Conservation (phyloP, 2,888 invertebrate genomes). For the Fabriciana adippe region DNA sequence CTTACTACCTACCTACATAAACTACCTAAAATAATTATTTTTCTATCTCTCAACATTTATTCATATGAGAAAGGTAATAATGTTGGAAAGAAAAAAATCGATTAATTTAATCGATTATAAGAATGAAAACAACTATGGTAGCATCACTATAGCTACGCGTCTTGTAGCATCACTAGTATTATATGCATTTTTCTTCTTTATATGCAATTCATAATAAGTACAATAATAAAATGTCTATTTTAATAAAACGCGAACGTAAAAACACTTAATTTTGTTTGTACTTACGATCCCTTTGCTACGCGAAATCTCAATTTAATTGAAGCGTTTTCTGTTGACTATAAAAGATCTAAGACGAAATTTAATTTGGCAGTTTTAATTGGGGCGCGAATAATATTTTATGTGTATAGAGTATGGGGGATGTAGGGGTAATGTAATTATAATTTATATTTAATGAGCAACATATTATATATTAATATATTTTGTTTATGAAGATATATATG, state of each 20-base stretch:
- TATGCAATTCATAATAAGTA: no score
- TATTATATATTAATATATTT: background rate
- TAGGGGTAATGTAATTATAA: slow-evolving; percentile 21
- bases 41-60: no score
- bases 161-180: no score
- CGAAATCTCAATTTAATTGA: slow-evolving; percentile 12
- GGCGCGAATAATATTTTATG: slow-evolving; percentile 27
- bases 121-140: no score
- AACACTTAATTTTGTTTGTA: background rate
- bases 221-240: background rate
- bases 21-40: no score
- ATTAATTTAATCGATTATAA: no score
- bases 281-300: background rate
- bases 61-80: no score
- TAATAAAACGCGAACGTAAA: background rate
- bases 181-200: no score
- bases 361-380: slow-evolving; percentile 45
- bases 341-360: slow-evolving; percentile 44
- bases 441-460: slow-evolving; percentile 17
- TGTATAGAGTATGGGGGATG: slow-evolving; percentile 1
- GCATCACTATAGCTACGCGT: no score
- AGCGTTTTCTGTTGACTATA: slow-evolving; percentile 31
- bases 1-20: no score
- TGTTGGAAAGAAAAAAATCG: no score
- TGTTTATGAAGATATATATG: no score